Evolutionary conservation across 2,113 vertebrate species (phyloP).

Genomic region (Aldabrachelys gigantea): DNA sequence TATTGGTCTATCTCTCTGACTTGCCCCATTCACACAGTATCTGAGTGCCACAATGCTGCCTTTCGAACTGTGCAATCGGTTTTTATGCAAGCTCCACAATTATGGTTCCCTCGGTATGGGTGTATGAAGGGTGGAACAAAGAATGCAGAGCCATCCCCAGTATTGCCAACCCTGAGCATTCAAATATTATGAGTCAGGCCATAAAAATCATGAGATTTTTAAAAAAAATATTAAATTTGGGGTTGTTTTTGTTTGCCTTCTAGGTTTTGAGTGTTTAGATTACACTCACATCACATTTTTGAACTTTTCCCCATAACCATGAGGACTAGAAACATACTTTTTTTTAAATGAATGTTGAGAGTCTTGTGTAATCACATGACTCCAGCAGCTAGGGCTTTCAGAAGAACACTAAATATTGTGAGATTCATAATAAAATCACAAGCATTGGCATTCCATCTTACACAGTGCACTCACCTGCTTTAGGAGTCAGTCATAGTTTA

Average conservation of each 20-base stretch:
- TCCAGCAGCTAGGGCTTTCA: background rate
- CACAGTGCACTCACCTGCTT: background rate
- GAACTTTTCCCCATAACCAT: background rate
- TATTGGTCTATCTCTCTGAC: background rate
- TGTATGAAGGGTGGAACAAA: background rate
- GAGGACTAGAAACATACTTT: background rate
- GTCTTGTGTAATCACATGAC: background rate
- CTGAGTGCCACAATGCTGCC: background rate
- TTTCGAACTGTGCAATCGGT: background rate
- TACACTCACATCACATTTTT: fast-evolving
- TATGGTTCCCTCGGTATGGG: background rate
- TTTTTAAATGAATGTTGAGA: background rate
- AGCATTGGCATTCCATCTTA: background rate
- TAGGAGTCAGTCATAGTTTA: background rate
- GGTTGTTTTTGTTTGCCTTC: background rate
- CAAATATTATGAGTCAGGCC: background rate
- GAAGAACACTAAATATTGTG: background rate
- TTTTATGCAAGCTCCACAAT: background rate
- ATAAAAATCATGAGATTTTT: background rate
- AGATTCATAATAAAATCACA: background rate
- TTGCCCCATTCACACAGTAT: background rate
- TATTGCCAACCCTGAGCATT: background rate
- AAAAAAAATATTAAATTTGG: background rate
- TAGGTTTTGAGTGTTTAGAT: background rate
- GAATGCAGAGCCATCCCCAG: background rate